Evolutionary conservation across 2,888 invertebrate genomes (phyloP).

Genomic region (Philhelius pedissequus): DNA sequence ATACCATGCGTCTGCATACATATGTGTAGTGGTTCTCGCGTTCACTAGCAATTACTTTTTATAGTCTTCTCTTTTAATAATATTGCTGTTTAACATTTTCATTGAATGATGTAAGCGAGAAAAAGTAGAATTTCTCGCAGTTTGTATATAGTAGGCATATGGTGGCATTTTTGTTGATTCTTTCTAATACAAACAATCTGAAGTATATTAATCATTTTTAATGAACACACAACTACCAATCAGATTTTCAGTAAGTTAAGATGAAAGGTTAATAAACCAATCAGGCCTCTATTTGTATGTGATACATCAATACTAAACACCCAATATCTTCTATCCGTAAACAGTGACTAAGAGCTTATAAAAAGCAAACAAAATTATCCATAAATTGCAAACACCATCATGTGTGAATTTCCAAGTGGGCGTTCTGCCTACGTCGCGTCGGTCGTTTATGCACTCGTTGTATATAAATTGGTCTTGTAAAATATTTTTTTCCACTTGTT

Average conservation of each 20-base stretch:
- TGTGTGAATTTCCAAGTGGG: conserved; percentile 4
- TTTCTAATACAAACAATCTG: neutral
- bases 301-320: conserved; percentile 9
- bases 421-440: conserved; percentile 6
- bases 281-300: conserved; percentile 21
- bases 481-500: conserved; percentile 21
- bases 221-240: conserved; percentile 31
- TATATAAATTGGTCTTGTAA: conserved; percentile 6
- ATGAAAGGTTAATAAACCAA: conserved; percentile 53
- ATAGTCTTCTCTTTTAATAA: neutral
- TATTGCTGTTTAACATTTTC: conserved; percentile 38
- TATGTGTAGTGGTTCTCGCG: neutral
- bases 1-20: neutral
- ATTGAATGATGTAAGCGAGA: conserved; percentile 48
- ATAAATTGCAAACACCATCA: neutral
- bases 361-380: neutral
- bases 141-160: neutral
- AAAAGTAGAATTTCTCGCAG: conserved; percentile 25
- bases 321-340: conserved; percentile 1
- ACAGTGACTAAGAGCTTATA: conserved; percentile 31
- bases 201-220: conserved; percentile 41
- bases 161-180: neutral
- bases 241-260: neutral
- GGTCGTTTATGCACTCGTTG: neutral
- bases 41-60: conserved; percentile 37